Conservation (phyloP, 92 coral and sea anemone genomes). For the Epizoanthus fatuus region DNA sequence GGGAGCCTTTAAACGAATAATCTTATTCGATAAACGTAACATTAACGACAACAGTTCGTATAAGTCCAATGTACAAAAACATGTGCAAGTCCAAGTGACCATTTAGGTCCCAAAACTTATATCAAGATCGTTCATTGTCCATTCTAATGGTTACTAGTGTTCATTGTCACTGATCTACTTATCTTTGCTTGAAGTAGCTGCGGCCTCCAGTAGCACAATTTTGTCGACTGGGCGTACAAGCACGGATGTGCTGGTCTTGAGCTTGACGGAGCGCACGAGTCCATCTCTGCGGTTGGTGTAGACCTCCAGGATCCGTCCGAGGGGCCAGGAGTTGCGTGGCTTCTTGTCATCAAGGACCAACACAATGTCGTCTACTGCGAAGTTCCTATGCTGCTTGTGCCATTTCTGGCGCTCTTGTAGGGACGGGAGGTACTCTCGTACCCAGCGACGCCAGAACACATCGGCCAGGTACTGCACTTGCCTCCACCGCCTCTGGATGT, state of each 20-base stretch:
- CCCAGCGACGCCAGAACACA: constrained; percentile 73
- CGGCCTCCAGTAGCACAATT: constrained; percentile 48
- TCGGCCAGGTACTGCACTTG: constrained; percentile 74
- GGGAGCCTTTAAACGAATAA: constrained; percentile 14
- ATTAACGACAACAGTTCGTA: too few species aligned
- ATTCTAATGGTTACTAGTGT: not conserved
- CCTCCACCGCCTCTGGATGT: constrained; percentile 29
- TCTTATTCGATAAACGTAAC: not conserved
- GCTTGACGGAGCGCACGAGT: constrained; percentile 54
- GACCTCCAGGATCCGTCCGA: constrained; percentile 57
- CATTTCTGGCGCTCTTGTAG: constrained; percentile 69
- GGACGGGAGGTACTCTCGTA: constrained; percentile 69
- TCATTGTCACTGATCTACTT: constrained; percentile 7
- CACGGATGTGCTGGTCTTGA: constrained; percentile 54
- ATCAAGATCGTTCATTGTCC: too few species aligned
- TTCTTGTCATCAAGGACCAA: constrained; percentile 58
- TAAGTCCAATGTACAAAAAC: too few species aligned
- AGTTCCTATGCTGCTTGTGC: constrained; percentile 36
- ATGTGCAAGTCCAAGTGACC: too few species aligned
- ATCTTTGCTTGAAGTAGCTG: not conserved
- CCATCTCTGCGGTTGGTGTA: constrained; percentile 58
- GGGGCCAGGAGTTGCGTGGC: constrained; percentile 62
- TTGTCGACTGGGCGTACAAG: constrained; percentile 57
- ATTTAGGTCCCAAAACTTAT: too few species aligned
- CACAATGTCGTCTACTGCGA: constrained; percentile 61